Percentiles rank a stretch among this genome's conserved stretches.
phyloP scores from a whole-genome alignment of 2,113 vertebrate genomes.

The Onychostoma macrolepis region DNA sequence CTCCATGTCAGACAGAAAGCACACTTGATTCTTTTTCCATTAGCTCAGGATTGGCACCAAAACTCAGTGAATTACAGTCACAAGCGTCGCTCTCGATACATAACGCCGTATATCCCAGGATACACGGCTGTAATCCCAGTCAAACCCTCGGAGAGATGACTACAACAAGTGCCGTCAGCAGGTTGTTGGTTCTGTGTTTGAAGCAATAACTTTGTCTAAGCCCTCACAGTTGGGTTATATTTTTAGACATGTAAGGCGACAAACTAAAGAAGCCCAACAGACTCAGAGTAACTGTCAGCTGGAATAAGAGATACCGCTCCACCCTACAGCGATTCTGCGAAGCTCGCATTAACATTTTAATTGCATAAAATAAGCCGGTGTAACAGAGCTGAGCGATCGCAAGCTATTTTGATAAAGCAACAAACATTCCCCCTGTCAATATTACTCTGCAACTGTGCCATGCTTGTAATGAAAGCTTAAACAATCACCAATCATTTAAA shows the following conservation, averaged over 20 bases:
- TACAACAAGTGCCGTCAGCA: slow-evolving; percentile 14
- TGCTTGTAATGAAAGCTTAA: slow-evolving; percentile 17
- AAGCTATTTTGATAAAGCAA: neutral
- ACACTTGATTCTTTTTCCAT: slow-evolving; percentile 15
- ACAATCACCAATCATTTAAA: slow-evolving; percentile 1
- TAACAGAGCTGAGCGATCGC: neutral
- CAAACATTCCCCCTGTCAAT: neutral
- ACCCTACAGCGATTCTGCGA: neutral
- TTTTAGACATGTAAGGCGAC: slow-evolving; percentile 26
- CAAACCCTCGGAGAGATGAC: neutral
- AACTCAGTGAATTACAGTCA: neutral
- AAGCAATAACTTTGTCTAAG: slow-evolving; percentile 32
- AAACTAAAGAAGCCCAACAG: neutral
- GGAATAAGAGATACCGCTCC: neutral
- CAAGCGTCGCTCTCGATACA: neutral
- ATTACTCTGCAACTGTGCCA: neutral
- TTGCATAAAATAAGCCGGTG: slow-evolving; percentile 1
- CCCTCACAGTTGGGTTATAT: neutral
- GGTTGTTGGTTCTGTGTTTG: neutral
- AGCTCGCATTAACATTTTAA: slow-evolving; percentile 34
- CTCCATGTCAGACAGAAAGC: neutral
- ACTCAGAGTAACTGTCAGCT: neutral
- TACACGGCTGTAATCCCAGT: slow-evolving; percentile 4
- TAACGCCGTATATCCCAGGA: neutral
- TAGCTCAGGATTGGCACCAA: neutral